Percentiles rank a stretch among this genome's conserved stretches.
Conservation (phyloP, 2,888 invertebrate species). For the Agrotis clavis region DNA sequence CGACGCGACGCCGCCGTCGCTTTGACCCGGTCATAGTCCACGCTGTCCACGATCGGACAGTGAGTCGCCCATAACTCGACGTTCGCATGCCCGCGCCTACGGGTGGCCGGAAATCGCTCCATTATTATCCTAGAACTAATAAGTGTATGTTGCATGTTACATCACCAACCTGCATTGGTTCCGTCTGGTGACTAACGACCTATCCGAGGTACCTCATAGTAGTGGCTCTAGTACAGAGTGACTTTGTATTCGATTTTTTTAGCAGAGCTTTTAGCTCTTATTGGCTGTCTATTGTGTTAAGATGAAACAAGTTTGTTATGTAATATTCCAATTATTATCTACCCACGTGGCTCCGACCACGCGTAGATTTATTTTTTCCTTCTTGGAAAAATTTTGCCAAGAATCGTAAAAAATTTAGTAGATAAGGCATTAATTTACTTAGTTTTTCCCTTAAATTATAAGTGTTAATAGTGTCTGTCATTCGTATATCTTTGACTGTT, state of each 20-base stretch:
- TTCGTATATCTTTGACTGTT: neutral
- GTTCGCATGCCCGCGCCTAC: too few relatives aligned
- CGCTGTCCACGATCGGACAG: too few relatives aligned
- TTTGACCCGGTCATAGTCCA: too few relatives aligned
- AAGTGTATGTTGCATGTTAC: too few relatives aligned
- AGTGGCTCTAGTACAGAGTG: neutral
- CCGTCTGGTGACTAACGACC: too few relatives aligned
- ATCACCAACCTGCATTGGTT: too few relatives aligned
- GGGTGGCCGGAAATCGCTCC: too few relatives aligned
- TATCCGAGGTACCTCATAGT: too few relatives aligned
- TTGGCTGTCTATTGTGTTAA: neutral
- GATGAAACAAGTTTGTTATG: neutral
- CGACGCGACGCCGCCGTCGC: too few relatives aligned
- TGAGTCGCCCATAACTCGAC: too few relatives aligned
- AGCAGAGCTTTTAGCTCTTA: conserved; percentile 5
- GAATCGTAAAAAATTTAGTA: neutral
- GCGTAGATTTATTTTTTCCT: neutral
- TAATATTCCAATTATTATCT: neutral
- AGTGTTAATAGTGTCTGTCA: neutral
- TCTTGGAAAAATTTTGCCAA: neutral
- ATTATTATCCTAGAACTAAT: too few relatives aligned
- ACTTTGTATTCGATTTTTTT: neutral
- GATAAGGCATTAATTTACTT: neutral
- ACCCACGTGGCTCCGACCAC: neutral
- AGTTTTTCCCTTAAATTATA: neutral